Conservation (phyloP, 2,113 vertebrate species). For the Elachura formosa region DNA sequence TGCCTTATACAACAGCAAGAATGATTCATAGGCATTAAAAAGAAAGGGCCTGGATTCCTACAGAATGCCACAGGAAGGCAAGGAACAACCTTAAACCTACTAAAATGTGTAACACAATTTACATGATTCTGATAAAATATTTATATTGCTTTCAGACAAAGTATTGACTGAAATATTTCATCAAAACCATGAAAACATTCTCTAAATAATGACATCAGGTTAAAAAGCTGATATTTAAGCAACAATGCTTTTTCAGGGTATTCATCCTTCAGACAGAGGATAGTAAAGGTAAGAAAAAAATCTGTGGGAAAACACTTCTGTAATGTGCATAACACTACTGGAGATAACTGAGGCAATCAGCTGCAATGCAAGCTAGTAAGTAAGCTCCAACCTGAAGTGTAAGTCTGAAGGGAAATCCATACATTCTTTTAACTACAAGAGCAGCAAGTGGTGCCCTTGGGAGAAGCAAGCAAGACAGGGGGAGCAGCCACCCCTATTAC, state of each 20-base stretch:
- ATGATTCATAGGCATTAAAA: not conserved
- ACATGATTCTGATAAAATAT: conserved; percentile 17
- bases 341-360: not conserved
- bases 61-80: not conserved
- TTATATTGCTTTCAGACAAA: conserved; percentile 23
- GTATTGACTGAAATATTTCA: not conserved
- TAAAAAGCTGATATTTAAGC: not conserved
- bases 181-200: not conserved
- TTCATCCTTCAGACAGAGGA: not conserved
- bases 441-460: not conserved
- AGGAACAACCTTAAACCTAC: not conserved
- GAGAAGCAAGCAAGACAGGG: not conserved
- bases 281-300: not conserved
- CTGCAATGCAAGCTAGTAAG: not conserved
- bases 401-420: not conserved
- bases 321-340: not conserved
- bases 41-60: not conserved
- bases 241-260: not conserved
- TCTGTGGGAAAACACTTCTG: not conserved
- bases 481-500: not conserved
- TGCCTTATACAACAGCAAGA: not conserved
- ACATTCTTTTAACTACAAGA: not conserved
- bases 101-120: not conserved
- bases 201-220: not conserved
- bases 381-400: not conserved